Evolutionary conservation across 2,888 invertebrate species (phyloP).

Genomic region (Leucophenga maculata): DNA sequence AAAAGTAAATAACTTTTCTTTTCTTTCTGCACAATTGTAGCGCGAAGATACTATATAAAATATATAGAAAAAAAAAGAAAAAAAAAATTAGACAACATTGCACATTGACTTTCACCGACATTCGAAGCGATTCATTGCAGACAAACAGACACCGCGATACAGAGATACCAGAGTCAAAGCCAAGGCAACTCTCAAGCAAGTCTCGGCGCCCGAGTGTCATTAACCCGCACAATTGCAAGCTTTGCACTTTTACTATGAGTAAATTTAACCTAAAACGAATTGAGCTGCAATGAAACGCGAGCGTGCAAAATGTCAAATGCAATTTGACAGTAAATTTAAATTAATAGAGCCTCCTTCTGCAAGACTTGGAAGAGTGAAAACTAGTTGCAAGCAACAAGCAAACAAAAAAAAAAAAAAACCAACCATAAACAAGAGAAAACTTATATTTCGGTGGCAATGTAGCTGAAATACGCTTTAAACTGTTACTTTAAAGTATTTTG

Average conservation of each 20-base stretch:
- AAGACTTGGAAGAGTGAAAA: not conserved
- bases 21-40: slow-evolving; percentile 65
- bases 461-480: no score
- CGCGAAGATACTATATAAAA: slow-evolving; percentile 39
- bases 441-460: no score
- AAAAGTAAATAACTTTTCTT: slow-evolving; percentile 59
- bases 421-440: no score
- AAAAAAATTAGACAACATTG: slow-evolving; percentile 32
- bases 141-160: not conserved
- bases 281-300: not conserved
- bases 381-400: slow-evolving; percentile 2
- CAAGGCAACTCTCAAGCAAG: not conserved
- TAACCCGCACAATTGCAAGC: slow-evolving; percentile 35
- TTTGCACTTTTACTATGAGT: slow-evolving; percentile 19
- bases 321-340: slow-evolving; percentile 25
- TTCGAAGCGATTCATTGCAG: slow-evolving; percentile 43
- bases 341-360: slow-evolving; percentile 18
- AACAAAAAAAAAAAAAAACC: not conserved
- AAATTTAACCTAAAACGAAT: slow-evolving; percentile 10
- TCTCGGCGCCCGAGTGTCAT: slow-evolving; percentile 36
- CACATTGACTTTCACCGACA: slow-evolving; percentile 60
- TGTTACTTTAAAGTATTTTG: no score
- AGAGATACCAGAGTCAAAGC: not conserved
- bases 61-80: not conserved
- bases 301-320: slow-evolving; percentile 15